Conservation (phyloP, 2,888 invertebrate species). For the Mystacides longicornis region DNA sequence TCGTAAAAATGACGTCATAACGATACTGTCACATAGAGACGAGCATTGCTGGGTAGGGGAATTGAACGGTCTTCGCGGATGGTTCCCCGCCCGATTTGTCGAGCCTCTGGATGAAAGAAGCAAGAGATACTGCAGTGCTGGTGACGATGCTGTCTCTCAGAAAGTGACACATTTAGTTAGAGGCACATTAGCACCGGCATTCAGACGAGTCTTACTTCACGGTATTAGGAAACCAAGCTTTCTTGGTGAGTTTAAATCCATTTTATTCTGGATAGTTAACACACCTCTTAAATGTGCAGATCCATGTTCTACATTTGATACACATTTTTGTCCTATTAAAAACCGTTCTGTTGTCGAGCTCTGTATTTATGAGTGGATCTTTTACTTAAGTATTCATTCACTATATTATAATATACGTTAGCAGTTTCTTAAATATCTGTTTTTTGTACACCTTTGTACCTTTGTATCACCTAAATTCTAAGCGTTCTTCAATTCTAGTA, state of each 20-base stretch:
- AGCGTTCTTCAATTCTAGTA: too few relatives aligned
- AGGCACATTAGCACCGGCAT: slow-evolving; percentile 85
- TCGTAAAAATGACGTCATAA: slow-evolving; percentile 96
- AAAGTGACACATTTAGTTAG: slow-evolving; percentile 94
- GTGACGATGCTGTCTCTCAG: slow-evolving; percentile 96
- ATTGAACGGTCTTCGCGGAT: slow-evolving; percentile 87
- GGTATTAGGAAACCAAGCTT: slow-evolving; percentile 90
- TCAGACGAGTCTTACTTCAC: slow-evolving; percentile 90
- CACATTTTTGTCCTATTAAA: too few relatives aligned
- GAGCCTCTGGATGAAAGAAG: slow-evolving; percentile 92
- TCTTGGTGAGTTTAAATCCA: slow-evolving; percentile 52
- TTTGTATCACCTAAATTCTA: too few relatives aligned
- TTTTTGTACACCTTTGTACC: too few relatives aligned
- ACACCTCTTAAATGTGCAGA: too few relatives aligned
- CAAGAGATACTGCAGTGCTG: slow-evolving; percentile 84
- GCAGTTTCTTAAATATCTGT: too few relatives aligned
- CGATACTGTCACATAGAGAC: slow-evolving; percentile 93
- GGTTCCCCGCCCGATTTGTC: slow-evolving; percentile 97
- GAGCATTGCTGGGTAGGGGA: slow-evolving; percentile 99
- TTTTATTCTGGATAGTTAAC: too few relatives aligned
- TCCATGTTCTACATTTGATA: too few relatives aligned
- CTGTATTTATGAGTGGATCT: too few relatives aligned
- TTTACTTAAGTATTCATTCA: too few relatives aligned
- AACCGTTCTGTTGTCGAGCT: too few relatives aligned
- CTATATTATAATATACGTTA: too few relatives aligned